Percentiles rank a stretch among this genome's conserved stretches.
Conservation (phyloP, 2,797 vertebrate species). For the Pyrrhura leucotis region DNA sequence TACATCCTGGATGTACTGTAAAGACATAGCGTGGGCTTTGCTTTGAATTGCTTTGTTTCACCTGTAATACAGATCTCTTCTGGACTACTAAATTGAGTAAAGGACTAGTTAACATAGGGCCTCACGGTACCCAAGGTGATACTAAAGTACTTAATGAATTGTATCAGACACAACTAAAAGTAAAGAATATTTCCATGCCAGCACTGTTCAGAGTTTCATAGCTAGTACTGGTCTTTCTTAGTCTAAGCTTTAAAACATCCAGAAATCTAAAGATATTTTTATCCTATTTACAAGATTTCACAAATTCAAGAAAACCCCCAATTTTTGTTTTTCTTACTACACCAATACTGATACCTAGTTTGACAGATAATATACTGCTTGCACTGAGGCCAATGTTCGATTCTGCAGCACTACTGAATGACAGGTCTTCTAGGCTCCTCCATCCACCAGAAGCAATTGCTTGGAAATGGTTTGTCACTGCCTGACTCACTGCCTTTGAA, state of each 20-base stretch:
- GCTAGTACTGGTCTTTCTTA: not conserved
- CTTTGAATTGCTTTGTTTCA: not conserved
- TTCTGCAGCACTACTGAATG: constrained; percentile 73
- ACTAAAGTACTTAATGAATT: not conserved
- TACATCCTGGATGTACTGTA: not conserved
- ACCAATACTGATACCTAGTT: constrained; percentile 81
- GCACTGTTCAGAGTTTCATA: not conserved
- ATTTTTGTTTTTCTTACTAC: not conserved
- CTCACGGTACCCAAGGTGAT: not conserved
- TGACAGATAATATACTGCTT: constrained; percentile 83
- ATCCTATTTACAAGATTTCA: not conserved
- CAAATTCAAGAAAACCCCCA: not conserved
- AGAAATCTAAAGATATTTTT: constrained; percentile 26
- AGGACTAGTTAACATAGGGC: not conserved
- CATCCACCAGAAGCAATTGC: constrained; percentile 84
- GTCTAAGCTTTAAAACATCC: not conserved
- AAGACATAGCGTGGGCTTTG: not conserved
- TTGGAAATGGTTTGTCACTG: constrained; percentile 85
- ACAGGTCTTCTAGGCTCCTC: constrained; percentile 75
- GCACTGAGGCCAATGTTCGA: constrained; percentile 82
- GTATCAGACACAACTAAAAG: not conserved
- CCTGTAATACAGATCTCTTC: not conserved
- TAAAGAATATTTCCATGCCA: not conserved
- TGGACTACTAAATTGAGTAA: not conserved
- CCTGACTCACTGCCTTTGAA: constrained; percentile 80